Conservation (phyloP, 1,140 invertebrate genomes). For the Stegodyphus mimosarum region DNA sequence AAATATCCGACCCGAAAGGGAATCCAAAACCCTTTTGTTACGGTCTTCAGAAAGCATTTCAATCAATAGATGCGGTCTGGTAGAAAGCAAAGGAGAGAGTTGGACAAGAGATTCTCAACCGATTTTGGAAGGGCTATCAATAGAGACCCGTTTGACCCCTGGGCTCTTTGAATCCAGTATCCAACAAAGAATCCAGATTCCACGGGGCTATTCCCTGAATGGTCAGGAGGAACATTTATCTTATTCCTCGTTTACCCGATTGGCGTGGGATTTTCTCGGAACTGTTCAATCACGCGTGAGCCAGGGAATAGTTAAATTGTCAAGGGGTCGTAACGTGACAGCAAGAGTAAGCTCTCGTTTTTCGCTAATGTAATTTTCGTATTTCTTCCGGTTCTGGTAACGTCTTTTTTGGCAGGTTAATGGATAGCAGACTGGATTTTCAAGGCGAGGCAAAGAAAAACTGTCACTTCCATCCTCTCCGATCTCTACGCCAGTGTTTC, state of each 20-base stretch:
- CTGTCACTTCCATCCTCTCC: too few species aligned
- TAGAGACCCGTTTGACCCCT: neutral
- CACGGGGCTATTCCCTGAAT: neutral
- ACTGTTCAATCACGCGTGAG: slow-evolving; percentile 25
- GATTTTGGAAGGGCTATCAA: neutral
- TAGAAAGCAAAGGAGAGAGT: neutral
- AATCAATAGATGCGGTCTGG: slow-evolving; percentile 26
- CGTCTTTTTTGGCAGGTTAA: slow-evolving; percentile 32
- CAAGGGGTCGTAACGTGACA: slow-evolving; percentile 5
- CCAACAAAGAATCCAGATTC: neutral
- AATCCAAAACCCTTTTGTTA: slow-evolving; percentile 6
- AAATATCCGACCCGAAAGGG: slow-evolving; percentile 1
- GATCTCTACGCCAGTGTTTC: too few species aligned
- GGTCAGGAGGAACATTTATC: slow-evolving; percentile 24
- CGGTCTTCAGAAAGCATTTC: slow-evolving; percentile 16
- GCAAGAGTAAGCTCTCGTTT: neutral
- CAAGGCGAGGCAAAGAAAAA: too few species aligned
- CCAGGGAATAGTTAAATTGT: slow-evolving; percentile 24
- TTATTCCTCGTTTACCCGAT: slow-evolving; percentile 17
- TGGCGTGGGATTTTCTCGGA: slow-evolving; percentile 2
- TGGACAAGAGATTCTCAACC: neutral
- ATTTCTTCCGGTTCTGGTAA: neutral
- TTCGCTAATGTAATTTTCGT: neutral
- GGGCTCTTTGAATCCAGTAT: neutral
- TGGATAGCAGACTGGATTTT: slow-evolving; percentile 7